Evolutionary conservation across 2,888 invertebrate species (phyloP), one percentile per base, ranked within the genome.

Genomic region (Parnassius glacialis): DNA sequence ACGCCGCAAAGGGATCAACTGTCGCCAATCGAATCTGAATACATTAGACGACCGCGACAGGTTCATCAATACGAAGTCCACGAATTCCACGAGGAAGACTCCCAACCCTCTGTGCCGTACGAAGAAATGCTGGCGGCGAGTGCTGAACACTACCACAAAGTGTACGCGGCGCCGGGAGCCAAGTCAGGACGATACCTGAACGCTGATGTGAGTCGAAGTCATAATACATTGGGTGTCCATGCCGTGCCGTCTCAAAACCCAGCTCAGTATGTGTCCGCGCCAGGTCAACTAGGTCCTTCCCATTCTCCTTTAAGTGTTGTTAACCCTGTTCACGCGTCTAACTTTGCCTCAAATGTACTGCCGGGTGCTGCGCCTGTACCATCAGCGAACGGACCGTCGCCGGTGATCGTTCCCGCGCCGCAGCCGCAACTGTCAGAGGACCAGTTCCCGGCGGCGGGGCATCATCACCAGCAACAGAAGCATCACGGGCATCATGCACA

Each of bases 71-170:
- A 90, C 62, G 87, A 91, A 69, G 90, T 91, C 0, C 83, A 89
- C 64, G 90, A 91, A 72, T 69, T 76, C 42, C 80, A 78, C 0
- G 88, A 87, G 43, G 90, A 87, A 7, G 71, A 9, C 65, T 75
- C 65, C 65, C 78, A 64, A 64, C 79, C 76, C 0, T 79, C 82
- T 2, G 84, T 84, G 1, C 84, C 88, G 0, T 89, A 85, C 70
- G 89, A 90, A 64, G 84, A 90, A 70, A 87, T 90, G 90, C 67
- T 89, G 56, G 88, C 90, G 0, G 90, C 89, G 0, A 89, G 87
- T 64, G 90, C 90, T 0, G 84, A 90, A 62, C 91, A 92, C 66
- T 87, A 90, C 65, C 90, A 89, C 66, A 78, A 76, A 58, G 80
- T 84, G 54, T 84, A 85, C 70, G 84, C 76, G 0, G 75, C 82